Base-by-base conservation (phyloP, 2,113 vertebrate species). In the Oreochromis aureus region DNA sequence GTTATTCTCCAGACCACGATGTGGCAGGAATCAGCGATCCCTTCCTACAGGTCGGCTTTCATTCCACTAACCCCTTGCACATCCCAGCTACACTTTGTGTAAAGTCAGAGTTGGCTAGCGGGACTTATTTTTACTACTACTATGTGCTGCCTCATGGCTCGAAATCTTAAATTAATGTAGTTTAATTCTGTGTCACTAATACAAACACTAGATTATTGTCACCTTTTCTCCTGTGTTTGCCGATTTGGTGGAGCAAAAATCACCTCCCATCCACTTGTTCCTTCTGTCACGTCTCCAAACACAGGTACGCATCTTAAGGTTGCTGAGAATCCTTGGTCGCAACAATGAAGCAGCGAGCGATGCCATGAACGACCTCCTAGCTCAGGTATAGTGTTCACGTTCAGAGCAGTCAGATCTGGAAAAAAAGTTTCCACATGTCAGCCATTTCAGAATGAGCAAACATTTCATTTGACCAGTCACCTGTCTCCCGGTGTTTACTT, bases 1-100 rank as follows among this genome's bases (percentile, higher is more conserved):
- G 97, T 32, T 98, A 97, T 89, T 98, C 97, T 44, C 95, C 96
- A 19, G 98, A 98, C 19, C 97, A 98, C 53, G 97, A 97, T 27
- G 96, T 98, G 71, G 96, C 97, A 16, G 98, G 98, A 85, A 94
- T 98, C 95, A 98, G 97, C 6, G 97, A 98, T 89, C 98, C 98
- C 39, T 98, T 98, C 92, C 93, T 98, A 2, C 98, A 98, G 97
- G 98, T 98, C 44, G 81, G 92, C 84, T 13, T 44, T 27, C 22
- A 19, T 55, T 39, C 27, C 34, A 19, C 59, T 81, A 30, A 15
- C 9, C 51, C 10, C 30, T 58, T 4, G 10, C 18, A 18, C 18
- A 51, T 84, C n/a, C 46, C 7, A 82, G 54, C 27, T 10, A 51
- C 24, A 34, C 46, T 19, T 51, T 19, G 27, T 48, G 16, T 76